phyloP scores from a whole-genome alignment of 2,888 invertebrate genomes.

The Drosophila mimetica region DNA sequence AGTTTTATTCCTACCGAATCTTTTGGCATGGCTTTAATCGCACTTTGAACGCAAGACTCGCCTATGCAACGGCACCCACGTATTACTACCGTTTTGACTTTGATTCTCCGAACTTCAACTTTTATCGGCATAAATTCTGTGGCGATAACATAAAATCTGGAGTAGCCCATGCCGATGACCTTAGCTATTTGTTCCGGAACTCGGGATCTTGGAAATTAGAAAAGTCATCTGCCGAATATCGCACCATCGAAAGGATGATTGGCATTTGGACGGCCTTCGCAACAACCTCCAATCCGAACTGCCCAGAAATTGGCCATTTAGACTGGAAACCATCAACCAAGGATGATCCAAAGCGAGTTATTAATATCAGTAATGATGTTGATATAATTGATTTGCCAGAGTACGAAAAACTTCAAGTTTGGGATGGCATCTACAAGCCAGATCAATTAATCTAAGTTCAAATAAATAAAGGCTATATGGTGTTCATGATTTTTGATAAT shows the following conservation, averaged over 20 bases:
- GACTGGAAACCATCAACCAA: conserved; percentile 58
- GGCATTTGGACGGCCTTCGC: conserved; percentile 80
- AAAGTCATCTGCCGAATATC: conserved; percentile 66
- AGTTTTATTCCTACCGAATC: conserved; percentile 76
- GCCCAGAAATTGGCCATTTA: conserved; percentile 59
- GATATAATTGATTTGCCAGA: conserved; percentile 75
- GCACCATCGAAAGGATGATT: conserved; percentile 74
- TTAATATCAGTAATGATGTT: conserved; percentile 75
- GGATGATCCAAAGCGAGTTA: conserved; percentile 58
- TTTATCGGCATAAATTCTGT: conserved; percentile 69
- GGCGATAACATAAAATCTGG: conserved; percentile 67
- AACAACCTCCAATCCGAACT: conserved; percentile 73
- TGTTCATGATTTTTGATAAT: too few species aligned
- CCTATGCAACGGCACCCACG: conserved; percentile 66
- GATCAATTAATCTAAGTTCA: conserved; percentile 46
- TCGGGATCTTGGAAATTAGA: conserved; percentile 56
- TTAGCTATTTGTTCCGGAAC: conserved; percentile 76
- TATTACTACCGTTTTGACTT: conserved; percentile 81
- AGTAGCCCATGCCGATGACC: conserved; percentile 80
- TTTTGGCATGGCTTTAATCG: conserved; percentile 81
- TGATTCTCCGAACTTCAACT: conserved; percentile 79
- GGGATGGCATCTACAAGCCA: conserved; percentile 71
- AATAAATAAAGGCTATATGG: not conserved
- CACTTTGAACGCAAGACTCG: conserved; percentile 66
- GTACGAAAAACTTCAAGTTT: conserved; percentile 64